Evolutionary conservation across 1,140 invertebrate species (phyloP).

Genomic region (Drosophila ambigua): DNA sequence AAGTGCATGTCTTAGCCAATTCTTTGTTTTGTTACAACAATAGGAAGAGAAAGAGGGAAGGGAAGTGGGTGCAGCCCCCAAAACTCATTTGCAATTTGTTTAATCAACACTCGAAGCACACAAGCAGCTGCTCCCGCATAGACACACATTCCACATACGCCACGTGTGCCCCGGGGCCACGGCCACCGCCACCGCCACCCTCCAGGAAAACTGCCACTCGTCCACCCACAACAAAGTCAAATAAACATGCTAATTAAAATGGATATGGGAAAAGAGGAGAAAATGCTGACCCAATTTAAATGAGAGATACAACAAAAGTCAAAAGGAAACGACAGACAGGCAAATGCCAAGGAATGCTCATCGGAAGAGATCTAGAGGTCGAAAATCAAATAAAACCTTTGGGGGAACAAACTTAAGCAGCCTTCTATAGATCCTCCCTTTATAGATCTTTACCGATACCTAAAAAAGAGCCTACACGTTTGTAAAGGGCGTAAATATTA

Average conservation of each 20-base stretch:
- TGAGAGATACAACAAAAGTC: constrained; percentile 29
- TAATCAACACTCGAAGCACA: constrained; percentile 74
- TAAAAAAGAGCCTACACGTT: no score
- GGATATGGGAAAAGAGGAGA: constrained; percentile 34
- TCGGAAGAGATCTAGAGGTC: no score
- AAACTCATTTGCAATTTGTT: constrained; percentile 82
- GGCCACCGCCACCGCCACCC: no score
- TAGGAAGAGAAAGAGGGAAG: constrained; percentile 12
- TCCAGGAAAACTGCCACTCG: no score
- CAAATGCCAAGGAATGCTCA: no score
- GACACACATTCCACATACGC: constrained; percentile 64
- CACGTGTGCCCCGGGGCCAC: constrained; percentile 26
- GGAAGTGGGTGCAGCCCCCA: constrained; percentile 13
- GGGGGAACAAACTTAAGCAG: no score
- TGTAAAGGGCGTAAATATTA: no score
- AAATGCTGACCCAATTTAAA: constrained; percentile 71
- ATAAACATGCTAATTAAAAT: constrained; percentile 82
- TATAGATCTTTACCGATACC: no score
- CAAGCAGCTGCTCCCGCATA: constrained; percentile 44
- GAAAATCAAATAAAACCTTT: no score
- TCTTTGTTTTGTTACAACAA: constrained; percentile 67
- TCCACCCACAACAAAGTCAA: constrained; percentile 63
- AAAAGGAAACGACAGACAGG: no score
- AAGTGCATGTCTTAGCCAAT: constrained; percentile 77
- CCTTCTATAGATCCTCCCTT: no score